Conservation (phyloP, 2,113 vertebrate genomes). For the Boleophthalmus pectinirostris region DNA sequence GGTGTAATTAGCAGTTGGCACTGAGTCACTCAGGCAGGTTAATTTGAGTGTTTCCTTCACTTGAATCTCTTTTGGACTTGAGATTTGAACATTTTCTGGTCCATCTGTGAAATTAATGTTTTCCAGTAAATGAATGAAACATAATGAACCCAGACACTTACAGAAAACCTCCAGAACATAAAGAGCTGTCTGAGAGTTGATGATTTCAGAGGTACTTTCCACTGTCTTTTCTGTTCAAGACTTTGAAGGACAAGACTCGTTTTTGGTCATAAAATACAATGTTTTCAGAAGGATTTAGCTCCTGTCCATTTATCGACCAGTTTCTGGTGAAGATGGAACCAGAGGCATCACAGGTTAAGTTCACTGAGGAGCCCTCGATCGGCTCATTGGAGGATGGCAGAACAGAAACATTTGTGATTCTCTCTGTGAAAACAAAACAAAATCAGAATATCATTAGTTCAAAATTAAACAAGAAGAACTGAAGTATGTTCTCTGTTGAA, state of each 20-base stretch:
- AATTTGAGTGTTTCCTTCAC: not conserved
- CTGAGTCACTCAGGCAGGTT: conserved; percentile 1
- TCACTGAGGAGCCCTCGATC: too few species aligned
- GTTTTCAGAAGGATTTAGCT: too few species aligned
- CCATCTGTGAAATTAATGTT: conserved; percentile 1
- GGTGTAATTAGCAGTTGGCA: not conserved
- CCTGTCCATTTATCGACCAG: too few species aligned
- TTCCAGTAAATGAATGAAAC: not conserved
- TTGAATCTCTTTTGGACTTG: not conserved
- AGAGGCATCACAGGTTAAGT: too few species aligned
- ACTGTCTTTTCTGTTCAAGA: not conserved
- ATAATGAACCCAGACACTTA: conserved; percentile 24
- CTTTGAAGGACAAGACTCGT: conserved; percentile 29
- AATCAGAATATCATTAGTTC: too few species aligned
- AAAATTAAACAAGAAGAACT: too few species aligned
- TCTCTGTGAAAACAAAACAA: too few species aligned
- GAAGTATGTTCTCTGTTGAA: too few species aligned
- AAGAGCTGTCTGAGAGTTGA: not conserved
- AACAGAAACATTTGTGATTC: too few species aligned
- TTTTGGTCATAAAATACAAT: too few species aligned
- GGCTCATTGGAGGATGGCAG: too few species aligned
- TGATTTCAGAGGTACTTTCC: conserved; percentile 51
- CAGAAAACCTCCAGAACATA: conserved; percentile 38
- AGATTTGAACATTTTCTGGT: conserved; percentile 4
- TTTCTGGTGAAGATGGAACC: too few species aligned